Base-by-base conservation (phyloP, 2,797 vertebrate genomes). In the Sebastiscus albofasciatus region DNA sequence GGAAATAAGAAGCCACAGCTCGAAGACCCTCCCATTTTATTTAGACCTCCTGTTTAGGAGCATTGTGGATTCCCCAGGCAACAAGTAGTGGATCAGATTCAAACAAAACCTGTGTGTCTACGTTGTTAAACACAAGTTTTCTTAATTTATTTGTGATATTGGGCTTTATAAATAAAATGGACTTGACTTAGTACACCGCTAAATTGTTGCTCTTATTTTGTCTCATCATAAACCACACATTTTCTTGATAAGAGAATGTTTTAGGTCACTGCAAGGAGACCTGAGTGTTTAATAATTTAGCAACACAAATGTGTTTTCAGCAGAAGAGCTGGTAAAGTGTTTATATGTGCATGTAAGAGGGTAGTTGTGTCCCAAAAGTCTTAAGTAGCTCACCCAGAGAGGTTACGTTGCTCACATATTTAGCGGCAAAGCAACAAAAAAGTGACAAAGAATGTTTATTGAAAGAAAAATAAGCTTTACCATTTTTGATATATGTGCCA, bases 211-310 rank as follows among this genome's bases (percentile, higher is more conserved):
- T 75, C 33, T 72, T 54, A 46, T 79, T 42, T 59, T 68, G 58
- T 68, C 65, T 55, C 52, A 52, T 54, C 12, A 33, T 55, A 72
- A 74, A 24, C 24, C 55, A 36, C 27, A 72, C 4, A 27, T 70
- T 31, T 42, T 58, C n/a, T 66, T 72, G 39, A 67, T 75, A 29
- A 68, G 24, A 67, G 77, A 72, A 67, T 67, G 22, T 75, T 77
- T 68, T 42, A 55, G 70, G 66, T 72, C 58, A 81, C 14, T 58
- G 7, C 39, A 83, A 76, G 31, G 65, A 75, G 68, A 66, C 31
- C n/a, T 4, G 24, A 64, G 26, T 75, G 52, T 67, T 74, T 76
- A 79, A 69, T 79, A 46, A 68, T 81, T 81, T 65, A 55, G 39
- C 12, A 52, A 67, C 64, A 66, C 8, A 52, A 56, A 56, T 54